A percentile compares a stretch with the other conserved stretches of the same genome.
Conservation (phyloP, 2,888 invertebrate species). For the Parthenolecanium corni region DNA sequence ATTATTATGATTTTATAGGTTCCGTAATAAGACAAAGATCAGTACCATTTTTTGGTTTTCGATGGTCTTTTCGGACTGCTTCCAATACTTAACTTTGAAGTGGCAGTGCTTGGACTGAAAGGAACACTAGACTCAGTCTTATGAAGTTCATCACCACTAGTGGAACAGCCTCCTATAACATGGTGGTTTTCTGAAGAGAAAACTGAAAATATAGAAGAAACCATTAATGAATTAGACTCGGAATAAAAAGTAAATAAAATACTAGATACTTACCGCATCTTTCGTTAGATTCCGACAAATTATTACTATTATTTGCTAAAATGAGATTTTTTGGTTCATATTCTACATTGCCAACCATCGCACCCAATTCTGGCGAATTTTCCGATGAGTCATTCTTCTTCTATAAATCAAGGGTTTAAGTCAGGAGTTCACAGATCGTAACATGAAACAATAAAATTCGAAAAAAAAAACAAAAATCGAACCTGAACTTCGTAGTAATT, state of each 20-base stretch:
- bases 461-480: too few relatives aligned
- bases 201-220: too few relatives aligned
- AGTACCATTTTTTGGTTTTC: background rate
- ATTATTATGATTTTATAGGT: too few relatives aligned
- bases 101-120: constrained; percentile 23
- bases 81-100: background rate
- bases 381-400: background rate
- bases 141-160: background rate
- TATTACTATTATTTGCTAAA: background rate
- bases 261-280: background rate
- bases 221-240: too few relatives aligned
- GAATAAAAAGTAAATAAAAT: too few relatives aligned
- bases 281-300: background rate
- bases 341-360: background rate
- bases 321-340: background rate
- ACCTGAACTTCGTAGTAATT: too few relatives aligned
- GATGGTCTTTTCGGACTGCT: constrained; percentile 3
- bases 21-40: too few relatives aligned
- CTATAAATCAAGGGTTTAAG: too few relatives aligned
- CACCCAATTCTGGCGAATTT: background rate
- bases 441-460: too few relatives aligned
- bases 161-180: background rate
- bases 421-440: too few relatives aligned
- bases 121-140: constrained; percentile 22
- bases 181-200: too few relatives aligned